phyloP scores from a whole-genome alignment of 2,888 invertebrate genomes.

The Horisme vitalbata region DNA sequence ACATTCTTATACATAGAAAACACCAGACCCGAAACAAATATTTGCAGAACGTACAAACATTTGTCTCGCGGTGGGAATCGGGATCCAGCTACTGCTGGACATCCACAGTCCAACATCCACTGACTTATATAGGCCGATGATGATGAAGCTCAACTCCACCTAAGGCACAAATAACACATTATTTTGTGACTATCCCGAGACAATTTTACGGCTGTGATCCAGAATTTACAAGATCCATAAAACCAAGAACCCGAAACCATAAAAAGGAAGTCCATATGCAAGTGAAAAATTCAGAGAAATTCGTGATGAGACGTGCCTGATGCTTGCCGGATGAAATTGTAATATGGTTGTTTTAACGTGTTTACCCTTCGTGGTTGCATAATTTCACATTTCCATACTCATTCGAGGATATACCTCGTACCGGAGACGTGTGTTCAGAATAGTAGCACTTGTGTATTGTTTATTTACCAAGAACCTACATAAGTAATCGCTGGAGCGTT shows the following conservation, averaged over 20 bases:
- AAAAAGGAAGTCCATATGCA: constrained; percentile 28
- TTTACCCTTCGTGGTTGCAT: constrained; percentile 22
- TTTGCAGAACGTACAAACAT: too few species aligned
- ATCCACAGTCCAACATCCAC: too few species aligned
- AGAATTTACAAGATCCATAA: constrained; percentile 16
- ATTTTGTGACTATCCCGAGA: not conserved
- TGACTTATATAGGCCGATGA: too few species aligned
- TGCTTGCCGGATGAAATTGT: constrained; percentile 45
- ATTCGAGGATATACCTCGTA: constrained; percentile 2
- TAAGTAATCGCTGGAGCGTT: too few species aligned
- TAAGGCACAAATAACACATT: too few species aligned
- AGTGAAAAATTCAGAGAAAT: constrained; percentile 31
- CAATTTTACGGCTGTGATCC: constrained; percentile 2
- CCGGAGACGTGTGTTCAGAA: not conserved
- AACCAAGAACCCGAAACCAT: constrained; percentile 29
- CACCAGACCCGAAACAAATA: too few species aligned
- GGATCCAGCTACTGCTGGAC: too few species aligned
- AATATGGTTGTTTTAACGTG: constrained; percentile 38
- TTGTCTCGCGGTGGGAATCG: too few species aligned
- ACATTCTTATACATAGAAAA: too few species aligned
- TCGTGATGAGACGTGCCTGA: constrained; percentile 30
- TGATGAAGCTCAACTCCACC: too few species aligned
- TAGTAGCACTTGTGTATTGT: too few species aligned
- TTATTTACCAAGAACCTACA: too few species aligned
- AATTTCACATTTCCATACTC: constrained; percentile 21